Evolutionary conservation across 2,888 invertebrate genomes (phyloP).

Genomic region (Arenicola marina): DNA sequence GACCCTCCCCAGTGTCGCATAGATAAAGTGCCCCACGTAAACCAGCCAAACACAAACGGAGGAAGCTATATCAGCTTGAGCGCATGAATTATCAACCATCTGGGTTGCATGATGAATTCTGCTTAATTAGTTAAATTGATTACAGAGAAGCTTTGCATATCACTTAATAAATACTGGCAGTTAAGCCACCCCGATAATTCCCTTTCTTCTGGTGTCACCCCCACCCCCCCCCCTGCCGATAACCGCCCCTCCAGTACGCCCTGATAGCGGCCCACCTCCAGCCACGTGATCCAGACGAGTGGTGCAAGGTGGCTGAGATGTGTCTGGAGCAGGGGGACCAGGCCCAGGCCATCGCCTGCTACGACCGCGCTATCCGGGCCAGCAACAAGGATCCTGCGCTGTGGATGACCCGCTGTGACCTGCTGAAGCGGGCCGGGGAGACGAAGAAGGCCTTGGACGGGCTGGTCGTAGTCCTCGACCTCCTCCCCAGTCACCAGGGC

Average conservation of each 20-base stretch:
- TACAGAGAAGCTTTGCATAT: too few relatives aligned
- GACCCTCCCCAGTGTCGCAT: too few relatives aligned
- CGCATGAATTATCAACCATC: too few relatives aligned
- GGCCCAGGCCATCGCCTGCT: conserved; percentile 81
- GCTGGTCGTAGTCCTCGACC: conserved; percentile 74
- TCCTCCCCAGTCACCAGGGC: conserved; percentile 43
- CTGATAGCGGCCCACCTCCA: conserved; percentile 84
- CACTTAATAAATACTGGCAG: too few relatives aligned
- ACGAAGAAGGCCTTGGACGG: conserved; percentile 70
- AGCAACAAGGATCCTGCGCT: conserved; percentile 74
- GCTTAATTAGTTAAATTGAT: too few relatives aligned
- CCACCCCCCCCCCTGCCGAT: too few relatives aligned
- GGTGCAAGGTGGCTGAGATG: conserved; percentile 82
- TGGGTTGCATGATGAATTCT: too few relatives aligned
- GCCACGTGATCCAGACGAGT: conserved; percentile 75
- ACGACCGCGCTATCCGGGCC: conserved; percentile 74
- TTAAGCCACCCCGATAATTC: too few relatives aligned
- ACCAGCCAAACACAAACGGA: too few relatives aligned
- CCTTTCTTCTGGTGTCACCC: too few relatives aligned
- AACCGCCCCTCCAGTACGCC: conserved; percentile 67
- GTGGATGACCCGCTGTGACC: conserved; percentile 74
- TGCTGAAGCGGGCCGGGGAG: conserved; percentile 71
- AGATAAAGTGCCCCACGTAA: too few relatives aligned
- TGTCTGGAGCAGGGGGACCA: conserved; percentile 75
- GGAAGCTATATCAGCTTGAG: too few relatives aligned